Percentiles rank a stretch among this genome's conserved stretches.
Evolutionary conservation across 30 jellyfish, hydroid and myxozoan species (phyloP).

Genomic region (Pelagia noctiluca): DNA sequence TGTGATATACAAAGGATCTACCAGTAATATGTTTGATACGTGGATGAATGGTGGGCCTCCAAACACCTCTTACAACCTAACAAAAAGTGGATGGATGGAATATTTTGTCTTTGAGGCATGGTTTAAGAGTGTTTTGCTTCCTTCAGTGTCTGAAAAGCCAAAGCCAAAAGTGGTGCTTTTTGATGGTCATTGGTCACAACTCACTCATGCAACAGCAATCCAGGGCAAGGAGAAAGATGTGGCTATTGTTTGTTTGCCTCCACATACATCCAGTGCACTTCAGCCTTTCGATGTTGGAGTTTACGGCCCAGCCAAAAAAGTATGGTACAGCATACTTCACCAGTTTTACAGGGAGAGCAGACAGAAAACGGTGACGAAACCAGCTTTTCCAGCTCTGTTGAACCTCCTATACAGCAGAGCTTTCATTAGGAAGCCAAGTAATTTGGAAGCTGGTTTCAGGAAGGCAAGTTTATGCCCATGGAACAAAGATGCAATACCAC

Average conservation of each 20-base stretch:
- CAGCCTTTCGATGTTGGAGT: constrained; percentile 32
- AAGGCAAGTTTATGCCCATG: constrained; percentile 45
- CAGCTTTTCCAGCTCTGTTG: constrained; percentile 35
- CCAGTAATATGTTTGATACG: no score
- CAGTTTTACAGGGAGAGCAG: constrained; percentile 18
- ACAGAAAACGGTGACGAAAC: constrained; percentile 29
- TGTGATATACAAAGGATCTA: no score
- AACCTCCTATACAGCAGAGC: background rate
- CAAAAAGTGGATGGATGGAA: no score
- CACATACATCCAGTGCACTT: constrained; percentile 24
- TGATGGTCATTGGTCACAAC: no score
- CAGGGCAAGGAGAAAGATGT: constrained; percentile 22
- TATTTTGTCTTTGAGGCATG: no score
- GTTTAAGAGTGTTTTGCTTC: no score
- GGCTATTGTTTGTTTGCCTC: constrained; percentile 38
- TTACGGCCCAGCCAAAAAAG: constrained; percentile 27
- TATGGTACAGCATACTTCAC: constrained; percentile 9
- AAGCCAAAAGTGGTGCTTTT: no score
- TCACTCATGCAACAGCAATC: background rate
- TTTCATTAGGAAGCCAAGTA: background rate
- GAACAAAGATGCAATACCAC: constrained; percentile 44
- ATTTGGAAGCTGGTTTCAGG: constrained; percentile 18
- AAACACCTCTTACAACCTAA: no score
- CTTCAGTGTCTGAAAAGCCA: no score
- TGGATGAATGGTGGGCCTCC: no score